Conservation (phyloP, 2,888 invertebrate species). For the Ischnus inquisitorius region DNA sequence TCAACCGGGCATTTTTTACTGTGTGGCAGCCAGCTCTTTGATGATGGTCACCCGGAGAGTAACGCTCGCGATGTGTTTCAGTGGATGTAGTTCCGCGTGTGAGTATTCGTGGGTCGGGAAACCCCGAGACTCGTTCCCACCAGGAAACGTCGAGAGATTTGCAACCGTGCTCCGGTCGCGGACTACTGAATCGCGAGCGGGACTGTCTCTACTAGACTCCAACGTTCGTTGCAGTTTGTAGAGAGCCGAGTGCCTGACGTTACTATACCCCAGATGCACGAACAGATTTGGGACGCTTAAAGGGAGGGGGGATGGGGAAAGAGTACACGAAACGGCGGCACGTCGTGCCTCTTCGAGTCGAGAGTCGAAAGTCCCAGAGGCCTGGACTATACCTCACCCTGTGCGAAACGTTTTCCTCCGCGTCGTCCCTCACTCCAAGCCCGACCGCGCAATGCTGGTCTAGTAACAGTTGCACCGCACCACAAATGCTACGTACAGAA, state of each 20-base stretch:
- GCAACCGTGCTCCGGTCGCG: conserved; percentile 70
- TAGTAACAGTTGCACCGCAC: background rate
- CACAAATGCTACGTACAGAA: background rate
- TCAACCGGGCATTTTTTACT: too few relatives aligned
- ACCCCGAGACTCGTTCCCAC: conserved; percentile 67
- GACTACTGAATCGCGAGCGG: conserved; percentile 58
- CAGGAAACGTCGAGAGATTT: conserved; percentile 76
- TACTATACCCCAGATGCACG: conserved; percentile 73
- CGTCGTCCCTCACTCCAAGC: background rate
- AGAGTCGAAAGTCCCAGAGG: conserved; percentile 12
- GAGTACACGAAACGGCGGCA: conserved; percentile 38
- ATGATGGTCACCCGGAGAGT: conserved; percentile 53
- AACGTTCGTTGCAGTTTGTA: conserved; percentile 53
- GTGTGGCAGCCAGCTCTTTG: too few relatives aligned
- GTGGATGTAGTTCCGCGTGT: background rate
- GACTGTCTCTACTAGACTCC: conserved; percentile 17
- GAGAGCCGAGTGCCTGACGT: conserved; percentile 63
- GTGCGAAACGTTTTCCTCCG: conserved; percentile 29
- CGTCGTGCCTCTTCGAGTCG: conserved; percentile 36
- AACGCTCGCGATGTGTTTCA: conserved; percentile 30
- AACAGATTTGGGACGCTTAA: conserved; percentile 73
- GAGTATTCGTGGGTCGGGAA: conserved; percentile 53
- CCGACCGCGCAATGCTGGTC: background rate
- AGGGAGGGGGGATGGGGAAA: conserved; percentile 19
- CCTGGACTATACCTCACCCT: conserved; percentile 17